Conservation (phyloP, 2,797 vertebrate species). For the Carapus acus region DNA sequence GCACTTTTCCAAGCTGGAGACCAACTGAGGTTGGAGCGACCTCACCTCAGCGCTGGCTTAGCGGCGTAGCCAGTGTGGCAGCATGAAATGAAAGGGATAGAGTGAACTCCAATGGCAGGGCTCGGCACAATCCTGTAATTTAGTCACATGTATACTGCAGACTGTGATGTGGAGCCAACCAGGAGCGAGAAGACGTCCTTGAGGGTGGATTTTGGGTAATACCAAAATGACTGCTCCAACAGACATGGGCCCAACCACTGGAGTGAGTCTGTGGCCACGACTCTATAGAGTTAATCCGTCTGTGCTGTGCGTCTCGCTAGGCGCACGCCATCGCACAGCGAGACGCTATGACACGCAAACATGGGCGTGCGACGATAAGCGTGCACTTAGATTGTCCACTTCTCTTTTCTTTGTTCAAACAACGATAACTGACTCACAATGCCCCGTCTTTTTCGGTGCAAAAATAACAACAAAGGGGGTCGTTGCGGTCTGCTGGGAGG, state of each 20-base stretch:
- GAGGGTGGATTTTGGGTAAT: conserved; percentile 44
- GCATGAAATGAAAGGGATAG: conserved; percentile 57
- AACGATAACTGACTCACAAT: background rate
- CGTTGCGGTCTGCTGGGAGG: conserved; percentile 17
- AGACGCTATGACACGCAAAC: conserved; percentile 46
- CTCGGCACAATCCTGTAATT: conserved; percentile 65
- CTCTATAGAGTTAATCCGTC: conserved; percentile 40
- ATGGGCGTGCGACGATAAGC: conserved; percentile 42
- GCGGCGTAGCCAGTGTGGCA: conserved; percentile 55
- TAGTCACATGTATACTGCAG: conserved; percentile 63
- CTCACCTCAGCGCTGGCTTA: conserved; percentile 35
- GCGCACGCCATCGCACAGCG: conserved; percentile 29
- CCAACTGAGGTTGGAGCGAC: conserved; percentile 28
- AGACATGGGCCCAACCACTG: conserved; percentile 39
- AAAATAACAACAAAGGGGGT: conserved; percentile 56
- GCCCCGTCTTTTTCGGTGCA: conserved; percentile 13
- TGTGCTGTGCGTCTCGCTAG: conserved; percentile 21
- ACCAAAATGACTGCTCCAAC: conserved; percentile 50
- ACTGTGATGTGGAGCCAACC: conserved; percentile 59
- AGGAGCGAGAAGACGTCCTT: conserved; percentile 51
- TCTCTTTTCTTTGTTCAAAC: conserved; percentile 29
- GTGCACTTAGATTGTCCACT: conserved; percentile 32
- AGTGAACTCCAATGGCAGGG: conserved; percentile 52
- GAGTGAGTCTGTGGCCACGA: conserved; percentile 28
- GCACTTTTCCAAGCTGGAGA: conserved; percentile 17